Conservation (phyloP, 2,797 vertebrate species). For the Brachyrhaphis roseni region DNA sequence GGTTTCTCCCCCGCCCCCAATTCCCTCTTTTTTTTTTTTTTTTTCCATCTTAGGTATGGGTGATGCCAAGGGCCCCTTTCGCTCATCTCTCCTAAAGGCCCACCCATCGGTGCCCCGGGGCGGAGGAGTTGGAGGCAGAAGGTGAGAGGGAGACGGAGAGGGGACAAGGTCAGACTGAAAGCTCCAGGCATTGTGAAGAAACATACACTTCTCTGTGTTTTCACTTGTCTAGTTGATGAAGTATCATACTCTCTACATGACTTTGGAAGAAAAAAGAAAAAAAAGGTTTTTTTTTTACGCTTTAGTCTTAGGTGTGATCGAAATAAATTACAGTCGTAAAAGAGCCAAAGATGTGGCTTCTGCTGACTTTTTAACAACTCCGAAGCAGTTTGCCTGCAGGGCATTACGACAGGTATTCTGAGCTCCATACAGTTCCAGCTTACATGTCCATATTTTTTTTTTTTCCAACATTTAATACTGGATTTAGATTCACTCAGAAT, state of each 20-base stretch:
- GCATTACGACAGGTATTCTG: background rate
- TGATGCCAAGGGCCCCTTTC: conserved; percentile 54
- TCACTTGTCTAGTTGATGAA: conserved; percentile 77
- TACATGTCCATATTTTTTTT: background rate
- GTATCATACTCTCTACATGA: conserved; percentile 52
- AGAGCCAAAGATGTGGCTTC: conserved; percentile 17
- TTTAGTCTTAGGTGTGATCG: conserved; percentile 29
- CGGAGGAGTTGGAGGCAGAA: conserved; percentile 50
- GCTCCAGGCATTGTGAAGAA: conserved; percentile 62
- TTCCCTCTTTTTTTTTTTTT: conserved; percentile 11
- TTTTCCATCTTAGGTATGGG: conserved; percentile 45
- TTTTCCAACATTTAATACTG: background rate
- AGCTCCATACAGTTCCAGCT: background rate
- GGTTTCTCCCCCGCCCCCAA: conserved; percentile 32
- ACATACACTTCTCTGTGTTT: conserved; percentile 71
- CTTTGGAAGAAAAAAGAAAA: conserved; percentile 3
- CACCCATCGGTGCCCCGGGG: conserved; percentile 57
- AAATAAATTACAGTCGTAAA: conserved; percentile 44
- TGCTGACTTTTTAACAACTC: conserved; percentile 25
- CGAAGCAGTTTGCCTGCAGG: conserved; percentile 20
- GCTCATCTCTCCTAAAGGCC: conserved; percentile 50
- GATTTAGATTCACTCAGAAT: background rate
- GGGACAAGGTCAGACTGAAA: conserved; percentile 69
- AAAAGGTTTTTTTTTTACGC: background rate
- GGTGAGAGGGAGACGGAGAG: conserved; percentile 59